A percentile compares a stretch with the other conserved stretches of the same genome.
Conservation (phyloP, 2,113 vertebrate genomes). For the Elgaria multicarinata region DNA sequence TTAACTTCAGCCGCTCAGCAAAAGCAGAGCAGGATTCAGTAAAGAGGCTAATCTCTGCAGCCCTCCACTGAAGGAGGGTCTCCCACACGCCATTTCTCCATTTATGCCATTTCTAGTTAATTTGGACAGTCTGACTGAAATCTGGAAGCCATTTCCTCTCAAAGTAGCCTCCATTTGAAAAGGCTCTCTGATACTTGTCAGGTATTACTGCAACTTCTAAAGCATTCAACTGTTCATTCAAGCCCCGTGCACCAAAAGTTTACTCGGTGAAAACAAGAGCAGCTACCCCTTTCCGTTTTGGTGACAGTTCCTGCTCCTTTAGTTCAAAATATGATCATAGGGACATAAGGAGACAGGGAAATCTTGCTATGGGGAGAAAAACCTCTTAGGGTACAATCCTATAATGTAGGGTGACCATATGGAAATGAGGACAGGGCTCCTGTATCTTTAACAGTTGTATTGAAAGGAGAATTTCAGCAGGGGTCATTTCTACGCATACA, state of each 20-base stretch:
- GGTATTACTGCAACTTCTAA: background rate
- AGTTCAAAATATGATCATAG: background rate
- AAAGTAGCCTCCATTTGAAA: background rate
- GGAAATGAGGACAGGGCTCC: no score
- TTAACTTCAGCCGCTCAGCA: background rate
- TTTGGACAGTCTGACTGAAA: background rate
- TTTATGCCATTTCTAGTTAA: background rate
- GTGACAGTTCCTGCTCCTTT: no score
- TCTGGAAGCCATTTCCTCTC: background rate
- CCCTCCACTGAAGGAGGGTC: slow-evolving; percentile 13
- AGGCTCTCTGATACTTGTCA: background rate
- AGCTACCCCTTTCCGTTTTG: background rate
- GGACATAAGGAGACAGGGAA: no score
- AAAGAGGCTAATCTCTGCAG: slow-evolving; percentile 48
- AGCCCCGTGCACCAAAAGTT: no score
- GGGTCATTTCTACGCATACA: no score
- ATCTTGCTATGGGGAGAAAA: background rate
- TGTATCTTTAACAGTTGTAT: no score
- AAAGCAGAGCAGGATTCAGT: background rate
- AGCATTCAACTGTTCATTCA: background rate
- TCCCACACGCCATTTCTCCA: background rate
- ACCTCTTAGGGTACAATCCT: background rate
- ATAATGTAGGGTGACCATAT: no score
- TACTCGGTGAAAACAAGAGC: background rate
- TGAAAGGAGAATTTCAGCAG: no score